Percentiles rank a stretch among this genome's conserved stretches.
Evolutionary conservation across 2,888 invertebrate species (phyloP).

Genomic region (Linnaemya vulpina): DNA sequence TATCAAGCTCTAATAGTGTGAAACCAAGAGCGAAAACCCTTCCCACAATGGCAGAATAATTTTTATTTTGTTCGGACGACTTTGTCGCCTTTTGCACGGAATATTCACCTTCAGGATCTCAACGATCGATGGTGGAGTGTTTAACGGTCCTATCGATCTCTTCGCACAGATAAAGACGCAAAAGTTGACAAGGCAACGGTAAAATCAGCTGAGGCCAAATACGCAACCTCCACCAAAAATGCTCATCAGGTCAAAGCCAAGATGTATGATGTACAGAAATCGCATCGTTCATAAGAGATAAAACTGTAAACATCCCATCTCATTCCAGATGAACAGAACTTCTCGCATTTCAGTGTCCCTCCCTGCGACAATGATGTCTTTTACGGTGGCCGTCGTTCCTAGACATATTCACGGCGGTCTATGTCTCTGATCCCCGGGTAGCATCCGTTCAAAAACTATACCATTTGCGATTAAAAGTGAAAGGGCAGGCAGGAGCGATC

Average conservation of each 20-base stretch:
- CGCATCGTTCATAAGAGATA: not conserved
- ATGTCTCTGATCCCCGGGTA: not conserved
- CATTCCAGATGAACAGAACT: not conserved
- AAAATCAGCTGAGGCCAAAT: too few relatives aligned
- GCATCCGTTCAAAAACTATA: not conserved
- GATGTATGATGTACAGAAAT: not conserved
- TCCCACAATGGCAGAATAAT: too few relatives aligned
- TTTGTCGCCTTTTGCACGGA: too few relatives aligned
- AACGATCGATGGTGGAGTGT: too few relatives aligned
- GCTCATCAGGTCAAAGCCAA: not conserved
- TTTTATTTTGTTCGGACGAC: too few relatives aligned
- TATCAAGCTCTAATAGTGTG: too few relatives aligned
- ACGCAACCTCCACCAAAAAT: not conserved
- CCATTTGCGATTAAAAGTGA: not conserved
- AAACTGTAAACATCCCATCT: not conserved
- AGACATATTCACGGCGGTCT: not conserved
- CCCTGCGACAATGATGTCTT: not conserved
- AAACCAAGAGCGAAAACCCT: too few relatives aligned
- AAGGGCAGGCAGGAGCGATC: not conserved
- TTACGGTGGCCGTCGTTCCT: not conserved
- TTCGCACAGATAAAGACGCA: too few relatives aligned
- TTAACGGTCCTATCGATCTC: too few relatives aligned
- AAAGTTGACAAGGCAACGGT: too few relatives aligned
- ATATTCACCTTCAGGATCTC: too few relatives aligned
- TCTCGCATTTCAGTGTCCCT: not conserved